Percentiles rank a stretch among this genome's conserved stretches.
Evolutionary conservation across 2,113 vertebrate genomes (phyloP).

Genomic region (Malurus melanocephalus): DNA sequence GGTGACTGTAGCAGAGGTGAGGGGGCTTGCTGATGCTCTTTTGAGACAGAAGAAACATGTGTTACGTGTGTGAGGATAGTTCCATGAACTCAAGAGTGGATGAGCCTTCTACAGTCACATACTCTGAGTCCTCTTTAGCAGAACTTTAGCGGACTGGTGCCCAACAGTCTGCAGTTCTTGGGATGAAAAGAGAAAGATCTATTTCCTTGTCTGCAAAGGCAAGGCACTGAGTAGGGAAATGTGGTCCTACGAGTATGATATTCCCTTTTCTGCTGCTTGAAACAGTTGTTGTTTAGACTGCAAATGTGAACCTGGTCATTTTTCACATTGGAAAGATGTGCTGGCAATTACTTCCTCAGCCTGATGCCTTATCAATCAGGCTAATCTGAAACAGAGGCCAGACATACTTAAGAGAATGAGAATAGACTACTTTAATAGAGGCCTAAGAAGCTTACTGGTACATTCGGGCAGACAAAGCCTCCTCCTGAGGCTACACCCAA

Average conservation of each 20-base stretch:
- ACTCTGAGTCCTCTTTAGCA: neutral
- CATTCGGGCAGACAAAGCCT: no score
- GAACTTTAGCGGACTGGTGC: neutral
- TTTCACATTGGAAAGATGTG: neutral
- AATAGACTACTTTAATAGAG: no score
- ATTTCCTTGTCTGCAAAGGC: neutral
- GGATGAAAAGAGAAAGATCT: neutral
- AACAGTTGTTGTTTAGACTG: neutral
- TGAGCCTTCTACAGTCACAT: neutral
- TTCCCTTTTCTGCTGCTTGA: neutral
- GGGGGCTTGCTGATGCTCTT: neutral
- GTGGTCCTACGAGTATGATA: neutral
- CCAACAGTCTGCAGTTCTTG: neutral
- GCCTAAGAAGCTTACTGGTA: no score
- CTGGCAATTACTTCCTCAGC: neutral
- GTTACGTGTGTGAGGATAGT: neutral
- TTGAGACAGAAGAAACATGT: neutral
- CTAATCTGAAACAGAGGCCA: no score
- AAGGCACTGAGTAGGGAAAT: neutral
- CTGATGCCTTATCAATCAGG: no score
- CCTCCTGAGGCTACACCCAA: no score
- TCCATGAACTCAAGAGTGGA: neutral
- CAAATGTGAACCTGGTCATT: neutral
- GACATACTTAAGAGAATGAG: no score
- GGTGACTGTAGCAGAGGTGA: neutral